A percentile compares a stretch with the other conserved stretches of the same genome.
phyloP scores from a whole-genome alignment of 2,888 invertebrate species.

The Nomada fucata region DNA sequence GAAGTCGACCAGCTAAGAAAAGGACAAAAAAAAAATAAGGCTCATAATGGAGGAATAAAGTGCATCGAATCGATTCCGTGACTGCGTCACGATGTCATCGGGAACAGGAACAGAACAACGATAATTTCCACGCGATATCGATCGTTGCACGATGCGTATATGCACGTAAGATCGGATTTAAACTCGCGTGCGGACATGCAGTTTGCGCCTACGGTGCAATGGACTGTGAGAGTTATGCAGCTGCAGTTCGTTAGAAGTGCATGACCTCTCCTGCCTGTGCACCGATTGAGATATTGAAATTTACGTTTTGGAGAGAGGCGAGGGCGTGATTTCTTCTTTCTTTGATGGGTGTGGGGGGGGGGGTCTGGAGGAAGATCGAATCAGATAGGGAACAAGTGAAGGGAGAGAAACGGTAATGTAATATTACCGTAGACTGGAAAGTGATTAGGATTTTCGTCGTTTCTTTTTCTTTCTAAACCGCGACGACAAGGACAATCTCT shows the following conservation, averaged over 20 bases:
- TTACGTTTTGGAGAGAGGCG: not conserved
- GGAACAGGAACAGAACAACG: slow-evolving; percentile 29
- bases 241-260: slow-evolving; percentile 56
- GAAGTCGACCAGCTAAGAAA: too few relatives aligned
- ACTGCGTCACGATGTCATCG: slow-evolving; percentile 39
- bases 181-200: slow-evolving; percentile 59
- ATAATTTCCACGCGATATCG: slow-evolving; percentile 59
- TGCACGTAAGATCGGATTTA: slow-evolving; percentile 60
- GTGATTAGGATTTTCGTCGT: too few relatives aligned
- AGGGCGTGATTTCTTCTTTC: not conserved
- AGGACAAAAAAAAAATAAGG: too few relatives aligned
- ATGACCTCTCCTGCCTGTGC: slow-evolving; percentile 27
- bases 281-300: slow-evolving; percentile 42
- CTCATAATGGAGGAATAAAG: not conserved
- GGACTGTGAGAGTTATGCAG: slow-evolving; percentile 60
- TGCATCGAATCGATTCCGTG: slow-evolving; percentile 34
- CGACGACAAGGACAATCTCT: too few relatives aligned
- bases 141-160: slow-evolving; percentile 41
- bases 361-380: too few relatives aligned
- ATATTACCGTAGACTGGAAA: not conserved
- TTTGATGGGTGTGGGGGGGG: not conserved
- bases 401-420: too few relatives aligned
- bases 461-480: too few relatives aligned
- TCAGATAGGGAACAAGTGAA: too few relatives aligned
- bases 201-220: slow-evolving; percentile 54